Base-by-base conservation (phyloP, 1,140 invertebrate species). In the Drosophila chauvacae region DNA sequence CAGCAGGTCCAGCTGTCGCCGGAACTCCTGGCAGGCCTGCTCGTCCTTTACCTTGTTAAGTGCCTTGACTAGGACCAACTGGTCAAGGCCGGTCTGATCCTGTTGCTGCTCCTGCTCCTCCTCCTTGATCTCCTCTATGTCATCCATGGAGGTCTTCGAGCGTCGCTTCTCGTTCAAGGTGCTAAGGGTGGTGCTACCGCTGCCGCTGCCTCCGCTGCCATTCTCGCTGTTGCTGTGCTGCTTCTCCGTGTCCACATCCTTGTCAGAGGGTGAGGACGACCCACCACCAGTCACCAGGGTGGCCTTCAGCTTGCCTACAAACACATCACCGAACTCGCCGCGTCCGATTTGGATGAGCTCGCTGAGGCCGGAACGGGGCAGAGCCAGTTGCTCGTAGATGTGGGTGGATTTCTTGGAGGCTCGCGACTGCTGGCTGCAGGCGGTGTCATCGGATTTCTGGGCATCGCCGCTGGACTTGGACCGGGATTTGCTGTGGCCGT, bases 291-390 rank as follows among this genome's bases (percentile, higher is more conserved):
- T 83, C 44, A 93, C 88, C 53, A 94, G 76, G 14, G 94, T 93
- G 10, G 94, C 92, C 62, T 92, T 92, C 10, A 93, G 58, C 42
- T 91, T 92, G 35, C 91, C 92, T 47, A 98, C 93, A 83, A 97
- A 96, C 2, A 98, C 95, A 86, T 98, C 97, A 1, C 98, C 98
- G 87, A 98, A 98, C 81, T 98, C 96, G 10, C 97, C 97, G 37
- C 97, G 96, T 35, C 98, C 94, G 18, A 99, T 94, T 9, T 97
- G 95, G 68, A 97, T 96, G 28, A 97, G 93, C 48, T 98, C 97
- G 6, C 95, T 95, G 1, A 98, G 93, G 65, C 97, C 94, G 16
- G 94, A 94, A 50, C 97, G 93, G 0, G 96, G 95, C 53, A 97
- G 94, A 0, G 95, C 93, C 7, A 98, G 93, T 76, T 96, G 96